These are phyloP conservation scores for Drosophila paranaensis DNA, from an alignment of 2,888 invertebrate species.

Conservation along the genomic window DNA sequence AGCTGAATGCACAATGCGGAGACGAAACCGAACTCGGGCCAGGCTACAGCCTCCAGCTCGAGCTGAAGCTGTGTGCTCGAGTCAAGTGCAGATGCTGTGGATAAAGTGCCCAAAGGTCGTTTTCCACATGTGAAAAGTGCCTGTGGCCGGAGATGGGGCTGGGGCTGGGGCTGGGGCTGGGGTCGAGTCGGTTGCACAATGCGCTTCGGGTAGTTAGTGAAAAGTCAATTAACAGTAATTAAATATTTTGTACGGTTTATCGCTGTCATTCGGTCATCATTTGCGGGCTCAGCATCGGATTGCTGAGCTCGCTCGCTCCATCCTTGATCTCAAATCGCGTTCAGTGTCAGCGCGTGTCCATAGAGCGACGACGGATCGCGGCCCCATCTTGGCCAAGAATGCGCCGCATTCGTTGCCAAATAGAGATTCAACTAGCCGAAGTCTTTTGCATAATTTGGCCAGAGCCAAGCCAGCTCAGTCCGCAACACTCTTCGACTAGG, in stretches of 20 bases:
- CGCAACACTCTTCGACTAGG: slow-evolving; percentile 35
- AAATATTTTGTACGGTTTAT: slow-evolving; percentile 8
- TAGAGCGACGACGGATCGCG: slow-evolving; percentile 30
- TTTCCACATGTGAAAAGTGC: slow-evolving; percentile 10
- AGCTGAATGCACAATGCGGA: slow-evolving; percentile 57
- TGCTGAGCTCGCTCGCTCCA: slow-evolving; percentile 32
- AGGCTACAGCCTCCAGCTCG: neutral
- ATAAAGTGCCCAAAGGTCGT: slow-evolving; percentile 26
- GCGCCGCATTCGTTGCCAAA: slow-evolving; percentile 20
- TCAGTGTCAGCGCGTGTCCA: slow-evolving; percentile 59
- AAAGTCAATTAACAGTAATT: slow-evolving; percentile 56
- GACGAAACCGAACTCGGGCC: neutral
- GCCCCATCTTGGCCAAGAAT: slow-evolving; percentile 56
- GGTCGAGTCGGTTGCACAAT: slow-evolving; percentile 47
- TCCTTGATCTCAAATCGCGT: slow-evolving; percentile 68
- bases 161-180: too few relatives aligned
- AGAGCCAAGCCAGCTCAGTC: slow-evolving; percentile 7
- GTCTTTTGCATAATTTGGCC: slow-evolving; percentile 63
- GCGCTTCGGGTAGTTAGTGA: slow-evolving; percentile 47
- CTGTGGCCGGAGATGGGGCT: slow-evolving; percentile 6
- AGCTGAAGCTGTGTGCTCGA: slow-evolving; percentile 10
- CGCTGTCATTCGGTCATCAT: slow-evolving; percentile 35
- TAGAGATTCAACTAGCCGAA: slow-evolving; percentile 31
- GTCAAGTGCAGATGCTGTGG: slow-evolving; percentile 35
- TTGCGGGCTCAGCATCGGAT: neutral